A percentile compares a stretch with the other conserved stretches of the same genome.
These are phyloP conservation scores for Corythornis leucogaster DNA, from an alignment of 2,797 vertebrate species.

Conservation along the genomic window DNA sequence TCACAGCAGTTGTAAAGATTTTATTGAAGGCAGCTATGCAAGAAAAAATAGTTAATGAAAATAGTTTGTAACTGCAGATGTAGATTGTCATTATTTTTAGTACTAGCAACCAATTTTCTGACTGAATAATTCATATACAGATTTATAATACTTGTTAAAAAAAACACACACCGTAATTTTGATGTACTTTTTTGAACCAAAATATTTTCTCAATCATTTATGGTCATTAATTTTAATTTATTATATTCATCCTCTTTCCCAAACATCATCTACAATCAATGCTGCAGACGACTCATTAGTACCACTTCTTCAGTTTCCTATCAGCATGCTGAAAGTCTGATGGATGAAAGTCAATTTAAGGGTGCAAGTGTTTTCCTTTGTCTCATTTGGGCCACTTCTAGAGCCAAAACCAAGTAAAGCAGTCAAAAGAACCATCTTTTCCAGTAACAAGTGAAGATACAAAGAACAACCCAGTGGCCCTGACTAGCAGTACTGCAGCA, in stretches of 20 bases:
- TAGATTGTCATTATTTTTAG: not conserved
- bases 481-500: not conserved
- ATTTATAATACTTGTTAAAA: not conserved
- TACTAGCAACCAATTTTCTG: not conserved
- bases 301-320: not conserved
- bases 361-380: not conserved
- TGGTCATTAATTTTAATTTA: not conserved
- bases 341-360: not conserved
- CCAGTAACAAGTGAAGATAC: not conserved
- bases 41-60: not conserved
- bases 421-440: not conserved
- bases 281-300: not conserved
- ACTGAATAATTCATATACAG: not conserved
- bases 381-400: not conserved
- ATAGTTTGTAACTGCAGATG: not conserved
- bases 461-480: not conserved
- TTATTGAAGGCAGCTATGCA: not conserved
- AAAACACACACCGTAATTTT: not conserved
- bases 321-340: not conserved
- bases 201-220: constrained; percentile 15
- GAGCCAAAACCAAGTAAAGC: not conserved
- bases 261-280: not conserved
- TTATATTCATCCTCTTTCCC: not conserved
- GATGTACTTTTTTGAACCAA: constrained; percentile 10
- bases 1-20: not conserved